Evolutionary conservation across 2,797 vertebrate genomes (phyloP), one percentile per base, ranked within the genome.

Genomic region (Onychomys leucogaster): DNA sequence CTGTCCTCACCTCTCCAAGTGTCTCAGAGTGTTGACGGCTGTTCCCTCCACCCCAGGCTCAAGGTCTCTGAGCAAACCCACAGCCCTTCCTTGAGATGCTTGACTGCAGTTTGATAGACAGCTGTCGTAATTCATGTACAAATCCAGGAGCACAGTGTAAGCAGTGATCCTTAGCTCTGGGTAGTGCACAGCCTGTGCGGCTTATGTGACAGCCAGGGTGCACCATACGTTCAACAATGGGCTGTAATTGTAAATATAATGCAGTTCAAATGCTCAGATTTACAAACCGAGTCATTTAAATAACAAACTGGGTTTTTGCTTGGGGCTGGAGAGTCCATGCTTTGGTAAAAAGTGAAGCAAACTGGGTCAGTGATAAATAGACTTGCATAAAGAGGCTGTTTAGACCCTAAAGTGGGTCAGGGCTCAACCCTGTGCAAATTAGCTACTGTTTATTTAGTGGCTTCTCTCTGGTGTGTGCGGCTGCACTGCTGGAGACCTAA

Each of bases 401-500:
- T 41, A 96, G 84, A 41, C 57, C 90, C 52, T 34, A 82, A 98
- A 97, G 43, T 94, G 97, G 97, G 94, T 96, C 94, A 94, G 88
- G 43, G 16, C 92, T 90, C 0, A 46, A 49, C 34, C n/a, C 69
- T 71, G 55, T 27, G 85, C 85, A 94, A 88, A 97, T 96, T 52
- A 94, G 97, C 23, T 41, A 57, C 90, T 97, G 65, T 96, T 95
- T 95, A 69, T 43, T 86, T 89, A 71, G 94, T 0, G 2, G 29
- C 71, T 90, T 73, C 57, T 59, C 94, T 94, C 43, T 49, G 9
- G 12, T 10, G 69, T 32, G 55, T 71, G 65, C 27, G 91, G 76
- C 90, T 21, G 73, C 73, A 2, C 23, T 0, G 43, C 10, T n/a
- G 91, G 96, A 87, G 94, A 55, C 49, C 17, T 52, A 86, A 55